Evolutionary conservation across 2,797 vertebrate species (phyloP).

Genomic region (Mareca penelope): DNA sequence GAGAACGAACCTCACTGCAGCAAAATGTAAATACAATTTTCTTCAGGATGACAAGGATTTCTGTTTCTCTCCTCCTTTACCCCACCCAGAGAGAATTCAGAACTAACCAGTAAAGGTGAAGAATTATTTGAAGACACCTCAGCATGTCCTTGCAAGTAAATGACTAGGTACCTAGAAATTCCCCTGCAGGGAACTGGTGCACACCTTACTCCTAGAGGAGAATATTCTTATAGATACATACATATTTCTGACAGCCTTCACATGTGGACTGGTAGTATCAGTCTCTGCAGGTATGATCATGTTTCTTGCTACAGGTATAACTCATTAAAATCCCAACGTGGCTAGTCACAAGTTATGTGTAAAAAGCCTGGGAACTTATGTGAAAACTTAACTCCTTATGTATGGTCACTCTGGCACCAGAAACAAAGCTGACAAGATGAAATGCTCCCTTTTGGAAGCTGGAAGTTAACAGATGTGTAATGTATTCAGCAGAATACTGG

Average conservation of each 20-base stretch:
- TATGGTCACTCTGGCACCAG: background rate
- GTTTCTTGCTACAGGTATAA: background rate
- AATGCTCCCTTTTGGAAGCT: background rate
- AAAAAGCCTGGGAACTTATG: background rate
- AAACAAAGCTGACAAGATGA: background rate
- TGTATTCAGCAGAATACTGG: background rate
- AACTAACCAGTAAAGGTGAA: background rate
- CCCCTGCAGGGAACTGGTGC: conserved; percentile 12
- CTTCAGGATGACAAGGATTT: background rate
- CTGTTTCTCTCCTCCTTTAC: background rate
- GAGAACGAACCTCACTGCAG: background rate
- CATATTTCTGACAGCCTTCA: background rate
- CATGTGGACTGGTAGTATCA: background rate
- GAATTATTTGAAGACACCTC: background rate
- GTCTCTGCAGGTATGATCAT: background rate
- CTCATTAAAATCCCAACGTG: background rate
- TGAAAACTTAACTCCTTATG: background rate
- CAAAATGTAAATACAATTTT: background rate
- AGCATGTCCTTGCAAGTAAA: conserved; percentile 45
- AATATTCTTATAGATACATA: background rate
- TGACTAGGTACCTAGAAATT: conserved; percentile 37
- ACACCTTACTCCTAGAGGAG: background rate
- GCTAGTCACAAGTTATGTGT: background rate
- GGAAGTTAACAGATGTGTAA: background rate
- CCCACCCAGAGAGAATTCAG: background rate